phyloP scores from a whole-genome alignment of 2,797 vertebrate species.

The Anabacerthia variegaticeps region DNA sequence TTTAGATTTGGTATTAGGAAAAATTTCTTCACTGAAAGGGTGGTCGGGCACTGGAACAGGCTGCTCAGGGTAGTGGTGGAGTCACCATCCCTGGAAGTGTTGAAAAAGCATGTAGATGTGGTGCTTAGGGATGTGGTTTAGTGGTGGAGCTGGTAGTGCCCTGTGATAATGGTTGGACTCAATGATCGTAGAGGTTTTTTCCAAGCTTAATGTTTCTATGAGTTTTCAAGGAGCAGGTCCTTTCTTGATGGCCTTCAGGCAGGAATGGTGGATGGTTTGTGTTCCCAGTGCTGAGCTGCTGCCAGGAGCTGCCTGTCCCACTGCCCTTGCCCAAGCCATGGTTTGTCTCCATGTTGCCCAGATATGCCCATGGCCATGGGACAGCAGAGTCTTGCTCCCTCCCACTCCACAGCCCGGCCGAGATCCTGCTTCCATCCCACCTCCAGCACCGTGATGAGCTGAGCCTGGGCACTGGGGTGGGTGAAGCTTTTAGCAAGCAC shows the following conservation, averaged over 20 bases:
- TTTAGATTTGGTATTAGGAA: background rate
- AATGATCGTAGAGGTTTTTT: background rate
- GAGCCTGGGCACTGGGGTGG: rapidly evolving
- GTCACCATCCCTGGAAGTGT: background rate
- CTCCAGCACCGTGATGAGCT: rapidly evolving
- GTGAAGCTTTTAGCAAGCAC: background rate
- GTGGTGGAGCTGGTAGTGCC: background rate
- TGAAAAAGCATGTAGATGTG: rapidly evolving
- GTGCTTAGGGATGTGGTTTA: background rate
- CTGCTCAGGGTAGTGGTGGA: background rate
- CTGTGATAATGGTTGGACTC: background rate
- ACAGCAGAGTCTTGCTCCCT: background rate
- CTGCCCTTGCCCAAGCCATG: background rate
- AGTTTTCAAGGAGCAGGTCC: background rate
- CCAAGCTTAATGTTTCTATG: background rate
- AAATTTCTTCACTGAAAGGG: background rate
- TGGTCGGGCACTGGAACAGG: background rate
- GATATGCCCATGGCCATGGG: rapidly evolving
- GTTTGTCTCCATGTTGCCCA: background rate
- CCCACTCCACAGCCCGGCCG: rapidly evolving
- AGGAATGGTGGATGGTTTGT: background rate
- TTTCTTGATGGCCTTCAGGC: background rate
- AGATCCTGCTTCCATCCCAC: background rate
- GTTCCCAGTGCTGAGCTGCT: background rate
- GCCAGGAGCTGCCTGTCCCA: background rate